A percentile compares a stretch with the other conserved stretches of the same genome.
Evolutionary conservation across 2,888 invertebrate species (phyloP).

Genomic region (Chelonus formosanus): DNA sequence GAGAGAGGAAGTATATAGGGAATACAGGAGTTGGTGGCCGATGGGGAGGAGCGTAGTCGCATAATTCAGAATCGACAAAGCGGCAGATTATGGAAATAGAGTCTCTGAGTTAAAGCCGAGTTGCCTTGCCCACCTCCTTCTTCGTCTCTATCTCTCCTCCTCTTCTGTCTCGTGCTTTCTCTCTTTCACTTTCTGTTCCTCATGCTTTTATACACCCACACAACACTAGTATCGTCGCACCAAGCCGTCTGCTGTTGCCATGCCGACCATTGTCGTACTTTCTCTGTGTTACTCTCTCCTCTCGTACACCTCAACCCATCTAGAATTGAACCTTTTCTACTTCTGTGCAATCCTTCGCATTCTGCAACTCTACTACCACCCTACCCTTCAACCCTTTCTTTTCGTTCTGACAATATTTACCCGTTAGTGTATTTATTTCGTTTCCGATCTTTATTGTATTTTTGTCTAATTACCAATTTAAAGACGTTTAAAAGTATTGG

Average conservation of each 20-base stretch:
- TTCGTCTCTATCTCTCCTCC: slow-evolving; percentile 37
- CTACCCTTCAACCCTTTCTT: slow-evolving; percentile 29
- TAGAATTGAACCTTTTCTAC: slow-evolving; percentile 2
- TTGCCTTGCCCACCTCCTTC: slow-evolving; percentile 40
- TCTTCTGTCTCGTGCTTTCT: slow-evolving; percentile 34
- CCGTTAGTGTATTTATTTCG: slow-evolving; percentile 1
- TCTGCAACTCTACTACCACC: slow-evolving; percentile 15
- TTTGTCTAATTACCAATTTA: neutral
- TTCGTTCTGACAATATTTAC: neutral
- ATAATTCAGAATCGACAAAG: slow-evolving; percentile 66
- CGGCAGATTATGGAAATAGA: slow-evolving; percentile 66
- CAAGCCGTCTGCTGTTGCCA: slow-evolving; percentile 57
- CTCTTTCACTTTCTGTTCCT: slow-evolving; percentile 34
- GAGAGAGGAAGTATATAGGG: slow-evolving; percentile 28
- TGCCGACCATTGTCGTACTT: slow-evolving; percentile 59
- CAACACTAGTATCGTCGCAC: slow-evolving; percentile 30
- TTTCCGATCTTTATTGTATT: neutral
- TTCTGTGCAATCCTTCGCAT: slow-evolving; percentile 7
- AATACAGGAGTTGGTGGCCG: slow-evolving; percentile 31
- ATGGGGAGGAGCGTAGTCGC: slow-evolving; percentile 53
- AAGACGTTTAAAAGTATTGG: no score
- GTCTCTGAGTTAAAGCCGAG: slow-evolving; percentile 58
- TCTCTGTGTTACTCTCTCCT: slow-evolving; percentile 29
- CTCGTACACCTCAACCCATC: slow-evolving; percentile 7
- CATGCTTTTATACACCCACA: slow-evolving; percentile 35